Evolutionary conservation across 2,888 invertebrate genomes (phyloP), one percentile per base, ranked within the genome.

Genomic region (Hydroisotoma schaefferi): DNA sequence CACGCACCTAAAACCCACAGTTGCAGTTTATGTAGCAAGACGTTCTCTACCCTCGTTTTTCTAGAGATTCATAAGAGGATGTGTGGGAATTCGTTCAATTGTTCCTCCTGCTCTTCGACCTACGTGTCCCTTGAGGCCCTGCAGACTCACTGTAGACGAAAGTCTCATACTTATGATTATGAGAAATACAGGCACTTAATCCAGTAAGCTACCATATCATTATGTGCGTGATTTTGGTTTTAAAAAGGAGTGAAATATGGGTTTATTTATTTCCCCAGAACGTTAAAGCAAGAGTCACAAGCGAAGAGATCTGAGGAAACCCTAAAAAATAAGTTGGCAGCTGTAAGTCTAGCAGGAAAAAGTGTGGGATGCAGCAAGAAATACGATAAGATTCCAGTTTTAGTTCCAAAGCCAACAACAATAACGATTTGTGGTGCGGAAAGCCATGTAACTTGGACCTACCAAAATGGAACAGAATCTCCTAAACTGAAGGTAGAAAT

Each of bases 121-220:
- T 79, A 77, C 46, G 73, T 67, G n/a, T 75, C 76, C 4, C 76
- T 78, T 48, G 78, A 78, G 65, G 77, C 78, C 2, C 69, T 79
- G 4, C 74, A 78, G 2, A 79, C 78, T 2, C 79, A 79, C 61
- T 76, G 76, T 2, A 77, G 77, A 65, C 68, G 78, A 37, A 67
- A 67, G 33, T 10, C 28, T 3, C 70, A 70, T 52, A 20, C 33
- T 2, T 65, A 63, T 60, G 68, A 70, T 57, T 28, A 61, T 38
- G 23, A 27, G 1, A 68, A 65, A 54, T 70, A 68, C 51, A 67
- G 63, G 29, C 58, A 66, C 48, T 54, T 59, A 20, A 44, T 64
- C n/a, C 61, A 61, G 70, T 70, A 58, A 44, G 65, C n/a, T n/a
- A n/a, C n/a, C n/a, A n/a, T 43, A 40, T 15, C 15, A 46, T 46